Evolutionary conservation across 92 coral and sea anemone species (phyloP), one percentile per base, ranked within the genome.

Genomic region (Epizoanthus scotinus): DNA sequence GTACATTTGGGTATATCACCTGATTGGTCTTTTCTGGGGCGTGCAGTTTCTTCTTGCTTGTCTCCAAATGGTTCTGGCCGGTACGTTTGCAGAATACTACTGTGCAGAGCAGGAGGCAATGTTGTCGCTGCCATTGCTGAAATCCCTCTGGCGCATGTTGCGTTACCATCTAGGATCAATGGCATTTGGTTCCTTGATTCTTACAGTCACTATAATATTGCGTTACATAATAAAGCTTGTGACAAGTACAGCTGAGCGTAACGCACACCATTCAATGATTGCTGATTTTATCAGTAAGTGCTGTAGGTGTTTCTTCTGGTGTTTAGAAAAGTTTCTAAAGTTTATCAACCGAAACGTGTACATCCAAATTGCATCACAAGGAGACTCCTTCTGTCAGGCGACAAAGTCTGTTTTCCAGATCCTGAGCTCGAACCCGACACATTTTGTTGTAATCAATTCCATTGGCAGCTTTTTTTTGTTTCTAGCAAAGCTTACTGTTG

Each of bases 11-110:
- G 83, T 22, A 60, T 78, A 78, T 42, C 64, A 65, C 50, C 65
- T 79, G 18, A 79, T 79, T 79, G 84, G 84, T 27, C 84, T 79
- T 63, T 65, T 79, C 64, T 79, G 84, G 84, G 84, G 84, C 24
- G 84, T 79, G 56, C 84, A 79, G 84, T 79, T 79, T 20, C 84
- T 79, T 74, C 65, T 79, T 49, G 84, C 84, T 49, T 65, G 73
- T 64, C 18, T 79, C n/a, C 74, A 79, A 79, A 79, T 79, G 84
- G 70, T 71, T 63, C 70, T 79, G 60, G 84, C 84, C 5, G 84
- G 84, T 24, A 73, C 84, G 12, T 79, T 79, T 79, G 74, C 74
- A 28, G 84, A 79, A 64, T 79, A 79, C 42, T 79, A 79, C 59
- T 54, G 73, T 8, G 70, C 31, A 69, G 44, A 79, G 25, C 74